Evolutionary conservation across 2,113 vertebrate genomes (phyloP).

Genomic region (Hydrochoerus hydrochaeris): DNA sequence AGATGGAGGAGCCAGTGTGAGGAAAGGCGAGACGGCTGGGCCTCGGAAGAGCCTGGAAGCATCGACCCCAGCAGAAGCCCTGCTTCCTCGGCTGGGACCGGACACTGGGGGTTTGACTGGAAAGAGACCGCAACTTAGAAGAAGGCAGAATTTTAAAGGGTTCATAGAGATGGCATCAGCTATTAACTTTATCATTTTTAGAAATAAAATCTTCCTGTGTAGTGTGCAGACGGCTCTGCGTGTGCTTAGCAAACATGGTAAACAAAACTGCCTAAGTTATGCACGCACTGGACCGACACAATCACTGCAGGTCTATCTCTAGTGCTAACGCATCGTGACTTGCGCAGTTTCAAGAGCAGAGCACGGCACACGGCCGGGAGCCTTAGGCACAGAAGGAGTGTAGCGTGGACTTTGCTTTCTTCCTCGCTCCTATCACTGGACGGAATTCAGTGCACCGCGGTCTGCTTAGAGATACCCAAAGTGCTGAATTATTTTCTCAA

Average conservation of each 20-base stretch:
- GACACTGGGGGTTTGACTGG: fast-evolving
- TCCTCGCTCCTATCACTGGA: not conserved
- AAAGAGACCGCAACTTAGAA: not conserved
- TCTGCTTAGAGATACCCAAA: not conserved
- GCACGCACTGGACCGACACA: not conserved
- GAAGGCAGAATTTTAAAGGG: not conserved
- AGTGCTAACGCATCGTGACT: not conserved
- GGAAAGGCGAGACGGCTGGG: too few relatives aligned
- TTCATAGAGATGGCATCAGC: not conserved
- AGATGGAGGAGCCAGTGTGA: not conserved
- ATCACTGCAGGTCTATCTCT: not conserved
- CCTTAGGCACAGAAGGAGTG: not conserved
- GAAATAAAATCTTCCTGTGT: not conserved
- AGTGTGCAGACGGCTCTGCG: not conserved
- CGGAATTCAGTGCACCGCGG: not conserved
- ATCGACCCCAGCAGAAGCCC: not conserved
- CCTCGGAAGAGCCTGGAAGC: not conserved
- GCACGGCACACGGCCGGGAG: not conserved
- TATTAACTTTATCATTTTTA: constrained; percentile 39
- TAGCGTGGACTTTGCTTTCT: not conserved
- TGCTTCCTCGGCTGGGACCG: not conserved
- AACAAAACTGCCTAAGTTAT: constrained; percentile 70
- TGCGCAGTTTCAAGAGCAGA: not conserved
- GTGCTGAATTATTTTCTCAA: constrained; percentile 49
- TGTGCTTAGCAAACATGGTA: constrained; percentile 24